Evolutionary conservation across 2,797 vertebrate genomes (phyloP).

Genomic region (Perodicticus potto): DNA sequence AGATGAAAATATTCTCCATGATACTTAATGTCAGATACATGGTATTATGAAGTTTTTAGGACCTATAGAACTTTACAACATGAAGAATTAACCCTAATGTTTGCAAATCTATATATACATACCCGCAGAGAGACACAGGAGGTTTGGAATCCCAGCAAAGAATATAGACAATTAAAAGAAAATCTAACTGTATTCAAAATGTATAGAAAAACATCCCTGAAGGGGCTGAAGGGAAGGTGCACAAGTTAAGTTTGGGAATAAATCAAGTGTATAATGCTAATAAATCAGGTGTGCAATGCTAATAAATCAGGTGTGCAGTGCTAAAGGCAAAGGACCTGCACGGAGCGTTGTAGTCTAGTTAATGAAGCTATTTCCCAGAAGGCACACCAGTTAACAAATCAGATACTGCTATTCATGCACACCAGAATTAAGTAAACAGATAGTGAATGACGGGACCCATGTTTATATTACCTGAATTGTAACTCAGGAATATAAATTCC

Average conservation of each 20-base stretch:
- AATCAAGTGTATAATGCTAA: not conserved
- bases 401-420: not conserved
- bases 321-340: not conserved
- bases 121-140: too few relatives aligned
- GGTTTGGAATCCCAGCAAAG: not conserved
- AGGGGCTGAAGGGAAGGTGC: not conserved
- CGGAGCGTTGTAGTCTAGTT: not conserved
- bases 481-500: not conserved
- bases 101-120: too few relatives aligned
- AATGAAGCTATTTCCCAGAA: not conserved
- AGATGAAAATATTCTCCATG: not conserved
- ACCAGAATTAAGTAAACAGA: not conserved
- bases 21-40: not conserved
- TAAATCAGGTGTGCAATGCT: too few relatives aligned
- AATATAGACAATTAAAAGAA: not conserved
- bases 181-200: not conserved
- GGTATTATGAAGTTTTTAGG: not conserved
- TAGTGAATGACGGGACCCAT: too few relatives aligned
- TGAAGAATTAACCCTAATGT: not conserved
- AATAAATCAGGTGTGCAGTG: too few relatives aligned
- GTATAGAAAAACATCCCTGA: not conserved
- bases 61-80: not conserved
- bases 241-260: not conserved
- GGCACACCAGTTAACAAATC: not conserved
- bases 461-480: not conserved